Evolutionary conservation across 2,888 invertebrate species (phyloP).

Genomic region (Nycteola revayana): DNA sequence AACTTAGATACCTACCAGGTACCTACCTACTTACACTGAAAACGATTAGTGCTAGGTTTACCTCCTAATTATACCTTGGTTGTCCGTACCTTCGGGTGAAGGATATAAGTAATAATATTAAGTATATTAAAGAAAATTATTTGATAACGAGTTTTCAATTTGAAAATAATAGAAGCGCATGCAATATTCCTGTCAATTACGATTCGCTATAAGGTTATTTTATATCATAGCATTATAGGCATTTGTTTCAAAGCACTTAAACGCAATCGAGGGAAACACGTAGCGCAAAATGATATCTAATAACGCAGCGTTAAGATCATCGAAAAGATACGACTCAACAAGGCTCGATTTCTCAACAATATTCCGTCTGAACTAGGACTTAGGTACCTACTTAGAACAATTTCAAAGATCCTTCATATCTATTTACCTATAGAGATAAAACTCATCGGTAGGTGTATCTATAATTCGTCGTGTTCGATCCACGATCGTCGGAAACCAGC

Average conservation of each 20-base stretch:
- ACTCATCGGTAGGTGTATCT: too few relatives aligned
- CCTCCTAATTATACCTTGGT: too few relatives aligned
- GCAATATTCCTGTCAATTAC: too few relatives aligned
- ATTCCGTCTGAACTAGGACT: slow-evolving; percentile 15
- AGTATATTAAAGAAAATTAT: too few relatives aligned
- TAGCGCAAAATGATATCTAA: slow-evolving; percentile 58
- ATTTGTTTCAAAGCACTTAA: slow-evolving; percentile 21
- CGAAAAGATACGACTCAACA: slow-evolving; percentile 51
- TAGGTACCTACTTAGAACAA: slow-evolving; percentile 29
- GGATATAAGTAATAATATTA: too few relatives aligned
- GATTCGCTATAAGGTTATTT: slow-evolving; percentile 16
- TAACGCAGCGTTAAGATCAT: slow-evolving; percentile 56
- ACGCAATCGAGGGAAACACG: slow-evolving; percentile 51
- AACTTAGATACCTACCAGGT: too few relatives aligned
- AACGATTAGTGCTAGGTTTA: too few relatives aligned
- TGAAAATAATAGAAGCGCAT: too few relatives aligned
- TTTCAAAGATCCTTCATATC: slow-evolving; percentile 32
- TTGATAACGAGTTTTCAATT: too few relatives aligned
- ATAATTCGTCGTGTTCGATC: slow-evolving; percentile 58
- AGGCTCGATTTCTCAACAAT: slow-evolving; percentile 38
- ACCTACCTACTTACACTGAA: too few relatives aligned
- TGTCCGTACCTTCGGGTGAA: too few relatives aligned
- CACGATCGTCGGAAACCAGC: slow-evolving; percentile 69
- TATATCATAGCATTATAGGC: slow-evolving; percentile 20
- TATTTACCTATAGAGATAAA: slow-evolving; percentile 44